Evolutionary conservation across 2,113 vertebrate species (phyloP), one percentile per base, ranked within the genome.

Genomic region (Gnathonemus longibarbis): DNA sequence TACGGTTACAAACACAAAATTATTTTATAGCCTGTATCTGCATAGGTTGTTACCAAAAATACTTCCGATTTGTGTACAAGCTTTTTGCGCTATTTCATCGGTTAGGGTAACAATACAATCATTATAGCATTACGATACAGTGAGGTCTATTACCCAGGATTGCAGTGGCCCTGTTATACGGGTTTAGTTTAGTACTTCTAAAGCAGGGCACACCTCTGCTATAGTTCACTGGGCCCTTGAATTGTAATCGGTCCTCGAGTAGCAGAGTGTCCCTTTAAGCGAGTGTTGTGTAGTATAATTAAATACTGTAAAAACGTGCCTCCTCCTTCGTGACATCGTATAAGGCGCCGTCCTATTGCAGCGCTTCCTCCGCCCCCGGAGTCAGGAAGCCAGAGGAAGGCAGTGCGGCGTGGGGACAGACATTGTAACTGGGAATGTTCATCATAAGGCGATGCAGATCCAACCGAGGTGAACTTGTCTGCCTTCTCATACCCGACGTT

Each of bases 311-410:
- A 92, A 91, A 80, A 39, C 89, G 89, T 17, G 92, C 46, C 96
- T 95, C 96, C 96, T 96, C 97, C 96, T 95, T 96, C 96, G 93
- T 95, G 95, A 96, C 95, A 96, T 96, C 95, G 95, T 95, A 95
- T 92, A 94, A 94, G 94, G 95, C 94, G 94, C 95, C 95, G 96
- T 97, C 94, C 97, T 97, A 97, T 97, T 95, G 95, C 93, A 95
- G 95, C 94, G 91, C 92, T 96, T 95, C 95, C 96, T 96, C 96
- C 97, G 96, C 97, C 97, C 96, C 96, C 95, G 93, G 91, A 95
- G 96, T 94, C 95, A 96, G 95, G 96, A 96, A 96, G 96, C 95
- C 94, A 90, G 90, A 70, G 96, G 95, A 95, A 93, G 95, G 94
- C 45, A 93, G 91, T 89, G 96, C 95, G 95, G 95, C 93, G 92